These are phyloP conservation scores for Reinhardtius hippoglossoides DNA, from an alignment of 2,113 vertebrate genomes.

Conservation along the genomic window DNA sequence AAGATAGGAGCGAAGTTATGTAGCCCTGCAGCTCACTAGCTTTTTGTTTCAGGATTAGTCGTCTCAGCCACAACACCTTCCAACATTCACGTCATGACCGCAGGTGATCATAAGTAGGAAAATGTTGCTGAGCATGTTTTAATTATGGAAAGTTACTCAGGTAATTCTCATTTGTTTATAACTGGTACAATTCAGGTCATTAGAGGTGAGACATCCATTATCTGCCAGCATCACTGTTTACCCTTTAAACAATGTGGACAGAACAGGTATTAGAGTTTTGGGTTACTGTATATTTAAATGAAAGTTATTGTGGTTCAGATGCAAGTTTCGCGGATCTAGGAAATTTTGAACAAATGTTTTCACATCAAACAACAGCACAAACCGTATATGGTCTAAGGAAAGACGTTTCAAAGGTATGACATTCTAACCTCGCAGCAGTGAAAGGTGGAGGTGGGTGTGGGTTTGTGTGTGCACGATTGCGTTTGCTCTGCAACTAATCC, in stretches of 20 bases:
- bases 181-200: constrained; percentile 19
- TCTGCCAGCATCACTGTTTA: no score
- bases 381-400: background rate
- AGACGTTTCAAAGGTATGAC: constrained; percentile 3
- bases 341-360: background rate
- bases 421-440: constrained; percentile 29
- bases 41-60: constrained; percentile 16
- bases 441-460: constrained; percentile 38
- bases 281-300: no score
- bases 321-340: no score
- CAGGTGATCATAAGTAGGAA: constrained; percentile 14
- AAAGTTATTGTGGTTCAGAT: background rate
- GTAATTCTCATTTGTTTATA: constrained; percentile 42
- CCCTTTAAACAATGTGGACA: no score
- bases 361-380: background rate
- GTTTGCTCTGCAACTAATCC: constrained; percentile 62
- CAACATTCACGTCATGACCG: constrained; percentile 3
- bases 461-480: constrained; percentile 11
- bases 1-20: constrained; percentile 1
- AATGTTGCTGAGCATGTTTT: constrained; percentile 47
- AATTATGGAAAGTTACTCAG: constrained; percentile 19
- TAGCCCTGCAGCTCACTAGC: background rate
- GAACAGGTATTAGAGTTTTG: no score
- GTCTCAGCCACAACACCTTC: constrained; percentile 6
- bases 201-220: constrained; percentile 6